Evolutionary conservation across 2,888 invertebrate genomes (phyloP).

Genomic region (Drosophila emarginata): DNA sequence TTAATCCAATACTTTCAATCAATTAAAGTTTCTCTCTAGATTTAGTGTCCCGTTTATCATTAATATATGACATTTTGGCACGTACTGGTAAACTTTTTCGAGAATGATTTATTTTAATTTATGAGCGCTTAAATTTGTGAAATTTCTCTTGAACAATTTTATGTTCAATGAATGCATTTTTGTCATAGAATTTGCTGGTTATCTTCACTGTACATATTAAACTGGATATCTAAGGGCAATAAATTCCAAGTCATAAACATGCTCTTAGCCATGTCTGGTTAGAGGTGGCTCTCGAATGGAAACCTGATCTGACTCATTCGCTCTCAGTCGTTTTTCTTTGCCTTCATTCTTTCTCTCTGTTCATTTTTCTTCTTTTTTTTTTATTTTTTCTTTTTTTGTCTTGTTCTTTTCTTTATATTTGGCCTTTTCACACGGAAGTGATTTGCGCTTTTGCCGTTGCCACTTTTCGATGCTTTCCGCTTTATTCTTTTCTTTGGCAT

Average conservation of each 20-base stretch:
- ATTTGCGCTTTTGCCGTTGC: slow-evolving; percentile 58
- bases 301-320: slow-evolving; percentile 40
- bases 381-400: neutral
- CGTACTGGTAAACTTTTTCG: no score
- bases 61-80: no score
- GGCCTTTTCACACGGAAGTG: slow-evolving; percentile 54
- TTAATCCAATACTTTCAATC: no score
- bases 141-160: neutral
- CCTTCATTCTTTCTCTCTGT: neutral
- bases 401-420: slow-evolving; percentile 23
- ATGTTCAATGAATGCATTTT: neutral
- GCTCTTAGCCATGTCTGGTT: slow-evolving; percentile 28
- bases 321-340: neutral
- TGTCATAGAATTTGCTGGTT: neutral
- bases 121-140: neutral
- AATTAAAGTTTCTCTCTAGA: no score
- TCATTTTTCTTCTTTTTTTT: neutral
- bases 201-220: slow-evolving; percentile 8
- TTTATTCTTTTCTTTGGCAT: slow-evolving; percentile 45
- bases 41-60: no score
- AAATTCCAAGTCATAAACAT: slow-evolving; percentile 54
- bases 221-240: slow-evolving; percentile 35
- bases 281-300: slow-evolving; percentile 36
- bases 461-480: slow-evolving; percentile 50
- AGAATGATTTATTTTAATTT: neutral